Evolutionary conservation across 2,797 vertebrate genomes (phyloP), one percentile per base, ranked within the genome.

Genomic region (Lithobates sylvaticus): DNA sequence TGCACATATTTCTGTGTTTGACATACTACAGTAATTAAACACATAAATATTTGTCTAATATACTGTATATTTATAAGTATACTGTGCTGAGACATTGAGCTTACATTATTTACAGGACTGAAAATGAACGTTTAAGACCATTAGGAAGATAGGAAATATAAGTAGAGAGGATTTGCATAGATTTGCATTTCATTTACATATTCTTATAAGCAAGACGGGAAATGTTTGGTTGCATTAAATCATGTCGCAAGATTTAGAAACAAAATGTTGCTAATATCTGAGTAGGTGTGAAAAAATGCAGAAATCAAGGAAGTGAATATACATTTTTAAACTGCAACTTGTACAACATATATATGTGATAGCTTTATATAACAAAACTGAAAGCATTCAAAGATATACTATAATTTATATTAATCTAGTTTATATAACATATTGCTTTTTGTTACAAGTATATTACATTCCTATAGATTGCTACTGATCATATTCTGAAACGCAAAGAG

Each of bases 31-130:
- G 65, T 70, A 80, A 70, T 50, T 70, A 70, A 70, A 54, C 69
- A 50, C 65, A 80, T 80, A 80, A 70, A 80, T 79, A 79, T 79
- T 69, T 77, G 75, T 69, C 77, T 79, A 29, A 79, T 69, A 79
- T 69, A 79, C 47, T 54, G 68, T 79, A 79, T 68, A 79, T 65
- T 27, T 79, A 47, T 79, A 79, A 69, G 77, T 79, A 67, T 79
- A 69, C 39, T 79, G 42, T 79, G 77, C n/a, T 68, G 32, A 68
- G 36, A 68, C 47, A 68, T 79, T 47, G 77, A 42, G 21, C 64
- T 79, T 79, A 79, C 77, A 79, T 69, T 27, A 79, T 79, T 79
- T 79, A 80, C 42, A 70, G 32, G 27, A 80, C 78, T 70, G 67
- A 54, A 70, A 68, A 42, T 16, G 26, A 42, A 80, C 54, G 78